Evolutionary conservation across 2,797 vertebrate species (phyloP).

Genomic region (Girardinus metallicus): DNA sequence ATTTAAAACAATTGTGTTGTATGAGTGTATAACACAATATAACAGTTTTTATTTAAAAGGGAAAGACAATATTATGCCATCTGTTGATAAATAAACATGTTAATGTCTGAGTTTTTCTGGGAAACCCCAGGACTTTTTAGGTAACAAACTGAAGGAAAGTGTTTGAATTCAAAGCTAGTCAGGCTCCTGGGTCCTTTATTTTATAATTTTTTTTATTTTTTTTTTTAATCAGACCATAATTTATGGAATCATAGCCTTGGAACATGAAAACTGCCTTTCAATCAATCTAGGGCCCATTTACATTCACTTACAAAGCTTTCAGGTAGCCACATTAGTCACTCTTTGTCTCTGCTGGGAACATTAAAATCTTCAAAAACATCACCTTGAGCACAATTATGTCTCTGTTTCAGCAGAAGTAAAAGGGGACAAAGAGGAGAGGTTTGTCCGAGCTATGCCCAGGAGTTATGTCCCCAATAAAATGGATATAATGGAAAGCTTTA

Average conservation of each 20-base stretch:
- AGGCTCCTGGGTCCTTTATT: slow-evolving; percentile 2
- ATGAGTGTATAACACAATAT: not conserved
- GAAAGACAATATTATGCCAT: not conserved
- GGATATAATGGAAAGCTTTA: slow-evolving; percentile 61
- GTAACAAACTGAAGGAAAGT: slow-evolving; percentile 41
- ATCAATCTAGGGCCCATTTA: slow-evolving; percentile 53
- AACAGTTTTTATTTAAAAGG: not conserved
- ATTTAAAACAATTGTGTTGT: not conserved
- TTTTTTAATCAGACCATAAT: slow-evolving; percentile 45
- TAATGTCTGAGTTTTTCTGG: slow-evolving; percentile 18
- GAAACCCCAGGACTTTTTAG: slow-evolving; percentile 20
- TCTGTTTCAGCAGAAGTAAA: slow-evolving; percentile 39
- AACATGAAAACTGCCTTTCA: slow-evolving; percentile 56
- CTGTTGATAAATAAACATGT: not conserved
- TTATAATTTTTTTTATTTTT: slow-evolving; percentile 9
- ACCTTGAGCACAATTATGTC: slow-evolving; percentile 64
- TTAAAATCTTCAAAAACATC: slow-evolving; percentile 68
- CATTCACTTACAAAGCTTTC: slow-evolving; percentile 53
- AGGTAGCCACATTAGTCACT: slow-evolving; percentile 57
- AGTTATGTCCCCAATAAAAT: slow-evolving; percentile 65
- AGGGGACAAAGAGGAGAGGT: slow-evolving; percentile 42
- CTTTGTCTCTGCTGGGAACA: slow-evolving; percentile 57
- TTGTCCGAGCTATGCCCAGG: slow-evolving; percentile 41
- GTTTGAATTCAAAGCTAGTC: slow-evolving; percentile 47
- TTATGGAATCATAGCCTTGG: slow-evolving; percentile 47